Conservation (phyloP, 2,888 invertebrate genomes). For the Leptothorax acervorum region DNA sequence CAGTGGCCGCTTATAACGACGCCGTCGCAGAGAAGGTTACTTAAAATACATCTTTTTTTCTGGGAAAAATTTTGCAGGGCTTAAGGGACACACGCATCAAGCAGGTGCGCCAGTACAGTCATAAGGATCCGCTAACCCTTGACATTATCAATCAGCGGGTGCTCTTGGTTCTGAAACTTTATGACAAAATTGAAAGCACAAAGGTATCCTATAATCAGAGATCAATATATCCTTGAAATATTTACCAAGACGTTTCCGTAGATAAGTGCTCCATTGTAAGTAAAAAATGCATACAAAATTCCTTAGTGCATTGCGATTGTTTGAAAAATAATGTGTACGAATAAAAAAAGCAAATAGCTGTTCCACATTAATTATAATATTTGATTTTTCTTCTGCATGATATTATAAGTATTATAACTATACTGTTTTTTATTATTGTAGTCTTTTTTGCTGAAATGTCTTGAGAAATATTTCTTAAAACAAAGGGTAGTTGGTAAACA, state of each 20-base stretch:
- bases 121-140: conserved; percentile 92
- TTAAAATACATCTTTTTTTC: conserved; percentile 81
- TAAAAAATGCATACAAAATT: background rate
- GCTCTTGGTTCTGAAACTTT: conserved; percentile 97
- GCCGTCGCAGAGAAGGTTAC: conserved; percentile 93
- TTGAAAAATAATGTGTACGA: background rate
- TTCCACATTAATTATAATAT: background rate
- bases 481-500: conserved; percentile 63
- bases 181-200: conserved; percentile 97
- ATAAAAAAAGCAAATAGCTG: background rate
- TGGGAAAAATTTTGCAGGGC: conserved; percentile 87
- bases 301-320: background rate
- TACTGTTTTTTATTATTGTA: background rate
- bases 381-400: background rate
- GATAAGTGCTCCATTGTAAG: background rate
- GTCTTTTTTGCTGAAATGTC: conserved; percentile 37
- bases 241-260: conserved; percentile 50
- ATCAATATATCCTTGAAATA: conserved; percentile 22
- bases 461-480: conserved; percentile 60
- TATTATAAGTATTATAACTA: background rate
- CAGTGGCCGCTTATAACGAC: conserved; percentile 96
- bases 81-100: conserved; percentile 87
- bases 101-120: conserved; percentile 90
- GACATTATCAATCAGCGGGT: conserved; percentile 95
- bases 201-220: conserved; percentile 90